Evolutionary conservation across 37 sponge, comb jelly and placozoan genomes (phyloP).

Genomic region (Eunapius fragilis): DNA sequence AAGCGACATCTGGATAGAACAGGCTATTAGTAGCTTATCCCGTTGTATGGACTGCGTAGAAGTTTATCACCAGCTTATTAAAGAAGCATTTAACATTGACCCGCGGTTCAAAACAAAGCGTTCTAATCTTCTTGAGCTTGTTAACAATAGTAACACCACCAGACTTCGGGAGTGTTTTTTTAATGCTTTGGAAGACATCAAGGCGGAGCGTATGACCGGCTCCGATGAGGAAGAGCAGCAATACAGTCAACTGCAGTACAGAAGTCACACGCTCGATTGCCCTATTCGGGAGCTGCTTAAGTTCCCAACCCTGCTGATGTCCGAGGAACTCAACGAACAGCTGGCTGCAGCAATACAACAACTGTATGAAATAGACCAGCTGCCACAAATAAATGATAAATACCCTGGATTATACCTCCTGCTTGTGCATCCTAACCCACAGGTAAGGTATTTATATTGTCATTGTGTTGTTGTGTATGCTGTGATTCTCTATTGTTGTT

Average conservation of each 20-base stretch:
- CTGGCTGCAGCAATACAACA: neutral
- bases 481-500: too few relatives aligned
- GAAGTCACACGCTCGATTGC: neutral
- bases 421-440: constrained; percentile 34
- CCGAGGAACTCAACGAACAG: neutral
- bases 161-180: neutral
- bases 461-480: neutral
- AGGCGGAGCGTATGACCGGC: neutral
- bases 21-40: neutral
- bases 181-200: neutral
- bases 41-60: constrained; percentile 21
- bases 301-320: constrained; percentile 26
- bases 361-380: neutral
- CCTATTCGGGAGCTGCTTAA: constrained; percentile 31
- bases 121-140: neutral
- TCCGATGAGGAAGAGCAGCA: neutral
- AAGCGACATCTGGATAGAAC: constrained; percentile 8
- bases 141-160: neutral
- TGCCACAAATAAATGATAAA: constrained; percentile 12
- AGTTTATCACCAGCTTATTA: constrained; percentile 10
- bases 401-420: constrained; percentile 50
- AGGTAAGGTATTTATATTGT: constrained; percentile 9
- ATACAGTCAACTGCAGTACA: neutral
- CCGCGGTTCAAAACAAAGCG: neutral
- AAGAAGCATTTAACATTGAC: neutral